Evolutionary conservation across 2,888 invertebrate species (phyloP).

Genomic region (Trissoscelio sp.): DNA sequence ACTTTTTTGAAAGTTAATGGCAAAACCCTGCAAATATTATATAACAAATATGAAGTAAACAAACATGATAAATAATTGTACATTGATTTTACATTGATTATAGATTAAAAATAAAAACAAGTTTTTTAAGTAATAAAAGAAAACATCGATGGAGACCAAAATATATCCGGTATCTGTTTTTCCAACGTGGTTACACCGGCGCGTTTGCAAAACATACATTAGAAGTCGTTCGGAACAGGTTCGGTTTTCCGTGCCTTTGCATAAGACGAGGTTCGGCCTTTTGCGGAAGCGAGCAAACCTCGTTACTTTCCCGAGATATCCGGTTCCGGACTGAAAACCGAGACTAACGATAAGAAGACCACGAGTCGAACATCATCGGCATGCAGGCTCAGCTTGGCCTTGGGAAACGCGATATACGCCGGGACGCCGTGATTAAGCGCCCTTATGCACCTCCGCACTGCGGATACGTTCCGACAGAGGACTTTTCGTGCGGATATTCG

Average conservation of each 20-base stretch:
- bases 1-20: too few species aligned
- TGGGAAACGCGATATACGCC: constrained; percentile 68
- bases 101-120: too few species aligned
- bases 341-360: constrained; percentile 70
- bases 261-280: constrained; percentile 66
- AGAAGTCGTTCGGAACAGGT: constrained; percentile 51
- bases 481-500: constrained; percentile 35
- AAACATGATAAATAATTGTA: too few species aligned
- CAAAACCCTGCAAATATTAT: too few species aligned
- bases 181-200: constrained; percentile 49
- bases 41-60: too few species aligned
- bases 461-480: constrained; percentile 58
- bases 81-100: too few species aligned
- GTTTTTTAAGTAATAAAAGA: neutral
- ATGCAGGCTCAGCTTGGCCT: constrained; percentile 65
- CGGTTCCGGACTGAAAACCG: constrained; percentile 70
- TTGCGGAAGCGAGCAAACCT: constrained; percentile 67
- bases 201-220: constrained; percentile 64
- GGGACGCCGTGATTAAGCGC: constrained; percentile 75
- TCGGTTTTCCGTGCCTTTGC: constrained; percentile 70
- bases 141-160: constrained; percentile 14
- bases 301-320: constrained; percentile 72
- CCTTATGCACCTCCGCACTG: constrained; percentile 72
- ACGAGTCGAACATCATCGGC: constrained; percentile 69
- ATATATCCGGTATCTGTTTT: constrained; percentile 34